Percentiles rank a stretch among this genome's conserved stretches.
phyloP scores from a whole-genome alignment of 2,113 vertebrate genomes.

The Plecturocebus donacophilus region DNA sequence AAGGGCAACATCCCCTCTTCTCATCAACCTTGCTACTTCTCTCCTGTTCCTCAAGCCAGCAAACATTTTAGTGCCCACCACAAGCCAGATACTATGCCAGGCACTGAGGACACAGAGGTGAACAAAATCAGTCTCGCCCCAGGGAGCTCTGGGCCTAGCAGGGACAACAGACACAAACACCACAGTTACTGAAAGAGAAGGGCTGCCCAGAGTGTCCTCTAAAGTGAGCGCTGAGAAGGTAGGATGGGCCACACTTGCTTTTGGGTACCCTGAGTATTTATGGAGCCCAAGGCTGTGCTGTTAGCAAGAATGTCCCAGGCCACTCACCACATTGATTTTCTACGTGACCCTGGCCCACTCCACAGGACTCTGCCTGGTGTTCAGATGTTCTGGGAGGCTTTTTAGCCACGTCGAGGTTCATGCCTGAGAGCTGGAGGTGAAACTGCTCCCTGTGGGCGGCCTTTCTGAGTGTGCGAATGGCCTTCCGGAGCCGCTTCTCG shows the following conservation, averaged over 20 bases:
- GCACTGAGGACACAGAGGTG: neutral
- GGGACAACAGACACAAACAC: neutral
- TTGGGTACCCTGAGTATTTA: neutral
- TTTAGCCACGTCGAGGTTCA: conserved; percentile 89
- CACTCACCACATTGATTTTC: conserved; percentile 95
- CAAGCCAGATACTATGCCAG: neutral
- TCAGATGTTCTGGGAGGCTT: conserved; percentile 83
- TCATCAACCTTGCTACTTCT: neutral
- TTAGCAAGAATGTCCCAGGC: neutral
- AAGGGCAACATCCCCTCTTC: neutral
- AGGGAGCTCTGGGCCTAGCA: neutral
- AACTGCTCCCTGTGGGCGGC: conserved; percentile 95
- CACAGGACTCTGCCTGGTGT: conserved; percentile 86
- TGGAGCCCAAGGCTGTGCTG: neutral
- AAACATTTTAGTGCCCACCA: neutral
- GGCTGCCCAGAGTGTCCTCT: neutral
- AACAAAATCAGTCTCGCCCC: neutral
- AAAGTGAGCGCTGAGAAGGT: neutral
- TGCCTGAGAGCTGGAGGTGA: conserved; percentile 91
- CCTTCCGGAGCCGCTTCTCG: conserved; percentile 95
- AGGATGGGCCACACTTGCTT: neutral
- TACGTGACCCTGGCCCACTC: conserved; percentile 86
- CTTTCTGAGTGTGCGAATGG: conserved; percentile 93
- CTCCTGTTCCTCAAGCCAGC: neutral
- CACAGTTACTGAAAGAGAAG: neutral